Evolutionary conservation across 2,888 invertebrate species (phyloP).

Genomic region (Bruchidius siliquastri): DNA sequence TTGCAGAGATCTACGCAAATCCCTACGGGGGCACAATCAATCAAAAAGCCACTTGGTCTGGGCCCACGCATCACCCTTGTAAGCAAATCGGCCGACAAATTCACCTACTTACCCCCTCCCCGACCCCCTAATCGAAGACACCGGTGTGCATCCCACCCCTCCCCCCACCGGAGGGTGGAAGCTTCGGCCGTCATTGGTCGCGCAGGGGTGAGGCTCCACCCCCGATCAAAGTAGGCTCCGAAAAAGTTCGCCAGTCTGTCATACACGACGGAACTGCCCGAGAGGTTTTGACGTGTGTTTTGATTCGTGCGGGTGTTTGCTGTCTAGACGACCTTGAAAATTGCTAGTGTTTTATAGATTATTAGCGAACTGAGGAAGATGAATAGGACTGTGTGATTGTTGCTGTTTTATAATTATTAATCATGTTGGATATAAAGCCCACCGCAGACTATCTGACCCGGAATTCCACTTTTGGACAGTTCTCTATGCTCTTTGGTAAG

Average conservation of each 20-base stretch:
- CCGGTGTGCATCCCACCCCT: background rate
- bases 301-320: constrained; percentile 11
- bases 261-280: background rate
- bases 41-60: background rate
- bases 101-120: background rate
- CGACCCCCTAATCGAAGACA: background rate
- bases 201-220: background rate
- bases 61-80: background rate
- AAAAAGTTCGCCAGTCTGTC: background rate
- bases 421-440: constrained; percentile 88
- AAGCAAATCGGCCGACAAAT: background rate
- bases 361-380: background rate
- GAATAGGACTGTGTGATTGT: constrained; percentile 5
- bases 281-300: constrained; percentile 1
- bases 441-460: constrained; percentile 88
- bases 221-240: background rate
- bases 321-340: background rate
- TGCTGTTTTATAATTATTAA: background rate
- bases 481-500: constrained; percentile 92
- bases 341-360: too few species aligned
- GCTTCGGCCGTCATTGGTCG: background rate
- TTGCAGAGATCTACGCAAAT: background rate
- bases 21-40: background rate
- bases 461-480: constrained; percentile 88
- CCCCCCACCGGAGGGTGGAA: background rate